Percentiles rank a stretch among this genome's conserved stretches.
Evolutionary conservation across 2,113 vertebrate species (phyloP).

Genomic region (Lipotes vexillifer): DNA sequence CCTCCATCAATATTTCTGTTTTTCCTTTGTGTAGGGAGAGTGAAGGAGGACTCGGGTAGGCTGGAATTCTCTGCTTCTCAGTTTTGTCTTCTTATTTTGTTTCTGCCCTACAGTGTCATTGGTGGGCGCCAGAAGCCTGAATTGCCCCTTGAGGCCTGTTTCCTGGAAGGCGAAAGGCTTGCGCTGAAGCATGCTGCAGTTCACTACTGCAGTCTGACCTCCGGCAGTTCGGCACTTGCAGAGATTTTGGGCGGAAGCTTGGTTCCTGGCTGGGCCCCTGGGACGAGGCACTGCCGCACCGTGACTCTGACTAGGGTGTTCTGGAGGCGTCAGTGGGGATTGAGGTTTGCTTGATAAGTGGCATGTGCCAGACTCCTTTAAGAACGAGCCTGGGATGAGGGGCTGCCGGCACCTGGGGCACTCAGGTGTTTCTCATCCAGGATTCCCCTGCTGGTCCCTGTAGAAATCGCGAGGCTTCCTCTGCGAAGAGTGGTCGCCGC

Average conservation of each 20-base stretch:
- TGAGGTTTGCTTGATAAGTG: not conserved
- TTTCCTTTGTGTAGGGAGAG: not conserved
- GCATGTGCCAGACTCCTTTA: not conserved
- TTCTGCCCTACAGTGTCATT: not conserved
- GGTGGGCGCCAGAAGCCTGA: not conserved
- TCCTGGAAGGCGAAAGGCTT: not conserved
- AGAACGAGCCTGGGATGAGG: not conserved
- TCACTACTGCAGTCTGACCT: not conserved
- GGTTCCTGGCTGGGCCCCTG: too few species aligned
- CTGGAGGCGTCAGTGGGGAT: accelerated
- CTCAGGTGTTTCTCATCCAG: not conserved
- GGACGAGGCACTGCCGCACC: accelerated
- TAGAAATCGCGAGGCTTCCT: not conserved
- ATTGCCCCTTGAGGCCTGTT: not conserved
- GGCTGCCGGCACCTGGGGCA: not conserved
- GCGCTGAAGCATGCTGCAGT: not conserved
- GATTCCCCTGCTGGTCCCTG: not conserved
- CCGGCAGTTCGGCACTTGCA: not conserved
- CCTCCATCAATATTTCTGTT: not conserved
- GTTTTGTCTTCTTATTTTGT: not conserved
- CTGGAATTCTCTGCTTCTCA: not conserved
- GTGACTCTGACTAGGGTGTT: not conserved
- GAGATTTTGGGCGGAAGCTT: not conserved
- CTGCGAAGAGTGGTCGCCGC: accelerated
- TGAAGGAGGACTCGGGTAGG: not conserved